These are phyloP conservation scores for Lepidurus apus DNA, from an alignment of 1,140 invertebrate genomes.

Conservation along the genomic window DNA sequence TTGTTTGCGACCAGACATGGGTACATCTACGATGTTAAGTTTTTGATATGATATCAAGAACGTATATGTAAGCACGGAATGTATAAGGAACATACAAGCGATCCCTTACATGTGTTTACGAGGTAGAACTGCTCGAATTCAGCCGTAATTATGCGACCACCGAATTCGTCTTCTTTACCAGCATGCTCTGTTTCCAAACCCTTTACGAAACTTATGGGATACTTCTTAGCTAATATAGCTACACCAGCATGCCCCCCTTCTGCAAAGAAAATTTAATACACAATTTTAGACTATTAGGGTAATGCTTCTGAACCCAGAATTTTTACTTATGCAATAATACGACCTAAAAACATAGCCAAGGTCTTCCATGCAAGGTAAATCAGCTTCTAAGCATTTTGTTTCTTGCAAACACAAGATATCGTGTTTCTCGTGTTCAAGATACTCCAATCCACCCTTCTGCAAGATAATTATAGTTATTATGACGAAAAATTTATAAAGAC, in stretches of 20 bases:
- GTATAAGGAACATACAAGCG: too few species aligned
- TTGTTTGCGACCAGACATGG: conserved; percentile 71
- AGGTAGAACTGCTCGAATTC: conserved; percentile 91
- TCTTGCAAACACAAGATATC: conserved; percentile 94
- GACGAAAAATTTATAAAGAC: not conserved
- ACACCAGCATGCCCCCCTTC: conserved; percentile 91
- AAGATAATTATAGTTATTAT: not conserved
- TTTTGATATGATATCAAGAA: not conserved
- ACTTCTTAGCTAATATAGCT: conserved; percentile 75
- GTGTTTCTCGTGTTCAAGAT: conserved; percentile 73
- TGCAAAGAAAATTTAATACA: conserved; percentile 44
- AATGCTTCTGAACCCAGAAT: not conserved
- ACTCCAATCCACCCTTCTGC: conserved; percentile 67
- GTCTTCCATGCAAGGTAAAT: conserved; percentile 70
- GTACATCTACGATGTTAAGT: conserved; percentile 54
- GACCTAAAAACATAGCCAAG: conserved; percentile 72
- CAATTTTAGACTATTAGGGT: not conserved
- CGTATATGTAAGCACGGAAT: too few species aligned
- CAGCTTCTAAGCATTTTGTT: conserved; percentile 77
- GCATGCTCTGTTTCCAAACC: conserved; percentile 68
- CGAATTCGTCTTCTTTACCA: conserved; percentile 60
- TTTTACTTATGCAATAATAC: conserved; percentile 68
- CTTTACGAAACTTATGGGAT: conserved; percentile 75
- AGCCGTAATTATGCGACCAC: conserved; percentile 80
- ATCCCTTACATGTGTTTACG: conserved; percentile 58